Percentiles rank a stretch among this genome's conserved stretches.
These are phyloP conservation scores for Spizaetus ornatus DNA, from an alignment of 2,113 vertebrate genomes.

Conservation along the genomic window DNA sequence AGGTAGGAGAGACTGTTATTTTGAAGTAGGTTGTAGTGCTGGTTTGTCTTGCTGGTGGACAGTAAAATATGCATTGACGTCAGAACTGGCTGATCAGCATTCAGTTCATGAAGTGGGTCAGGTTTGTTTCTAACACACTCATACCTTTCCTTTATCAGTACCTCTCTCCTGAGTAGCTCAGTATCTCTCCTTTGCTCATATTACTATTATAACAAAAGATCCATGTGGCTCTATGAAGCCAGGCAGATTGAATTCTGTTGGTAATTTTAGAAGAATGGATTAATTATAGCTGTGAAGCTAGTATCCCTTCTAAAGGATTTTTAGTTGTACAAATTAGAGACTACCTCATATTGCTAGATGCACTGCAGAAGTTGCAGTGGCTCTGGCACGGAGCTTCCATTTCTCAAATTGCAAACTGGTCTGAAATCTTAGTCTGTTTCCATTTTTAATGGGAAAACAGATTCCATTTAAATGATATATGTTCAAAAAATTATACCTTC, in stretches of 20 bases:
- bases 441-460: not conserved
- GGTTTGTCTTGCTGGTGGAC: constrained; percentile 36
- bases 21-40: constrained; percentile 21
- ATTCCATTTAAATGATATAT: not conserved
- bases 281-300: constrained; percentile 34
- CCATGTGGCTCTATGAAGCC: not conserved
- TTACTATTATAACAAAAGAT: constrained; percentile 7
- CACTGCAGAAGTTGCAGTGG: constrained; percentile 9
- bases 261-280: constrained; percentile 9
- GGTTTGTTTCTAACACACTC: not conserved
- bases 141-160: constrained; percentile 38
- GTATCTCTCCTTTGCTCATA: not conserved
- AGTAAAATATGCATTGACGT: constrained; percentile 55
- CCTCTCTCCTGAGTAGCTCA: not conserved
- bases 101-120: constrained; percentile 64
- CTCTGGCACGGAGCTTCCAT: constrained; percentile 29
- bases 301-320: not conserved
- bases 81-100: constrained; percentile 46
- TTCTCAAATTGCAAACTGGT: not conserved
- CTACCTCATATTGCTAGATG: not conserved
- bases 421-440: not conserved
- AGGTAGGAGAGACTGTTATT: constrained; percentile 40
- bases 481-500: not conserved
- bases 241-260: not conserved
- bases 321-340: not conserved